Evolutionary conservation across 2,797 vertebrate genomes (phyloP).

Genomic region (Chelonia mydas): DNA sequence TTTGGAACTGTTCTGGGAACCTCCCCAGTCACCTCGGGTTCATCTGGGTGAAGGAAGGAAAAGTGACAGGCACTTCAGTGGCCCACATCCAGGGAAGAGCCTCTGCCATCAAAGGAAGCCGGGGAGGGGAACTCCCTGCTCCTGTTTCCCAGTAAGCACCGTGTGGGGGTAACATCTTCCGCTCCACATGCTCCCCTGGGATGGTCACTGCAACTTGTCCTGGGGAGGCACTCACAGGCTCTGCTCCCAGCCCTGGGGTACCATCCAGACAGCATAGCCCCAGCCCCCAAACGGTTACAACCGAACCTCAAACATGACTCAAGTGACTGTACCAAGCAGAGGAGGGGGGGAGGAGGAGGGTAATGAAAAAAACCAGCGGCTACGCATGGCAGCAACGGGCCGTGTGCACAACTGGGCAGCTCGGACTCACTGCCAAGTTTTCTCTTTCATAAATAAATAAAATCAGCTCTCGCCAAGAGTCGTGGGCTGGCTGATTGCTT

Average conservation of each 20-base stretch:
- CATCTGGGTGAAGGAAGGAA: conserved; percentile 80
- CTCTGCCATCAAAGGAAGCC: neutral
- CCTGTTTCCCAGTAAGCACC: neutral
- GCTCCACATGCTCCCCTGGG: no score
- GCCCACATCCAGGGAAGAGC: neutral
- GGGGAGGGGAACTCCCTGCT: neutral
- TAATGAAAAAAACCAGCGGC: neutral
- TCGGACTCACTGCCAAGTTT: neutral
- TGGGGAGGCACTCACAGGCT: neutral
- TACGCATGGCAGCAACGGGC: neutral
- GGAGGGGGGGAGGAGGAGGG: neutral
- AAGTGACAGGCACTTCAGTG: neutral
- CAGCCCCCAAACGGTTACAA: neutral
- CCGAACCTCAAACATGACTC: neutral
- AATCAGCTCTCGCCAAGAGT: neutral
- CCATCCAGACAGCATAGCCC: no score
- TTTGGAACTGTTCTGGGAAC: conserved; percentile 72
- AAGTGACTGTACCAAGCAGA: neutral
- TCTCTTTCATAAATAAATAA: neutral
- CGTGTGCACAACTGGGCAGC: neutral
- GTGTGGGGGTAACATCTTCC: neutral
- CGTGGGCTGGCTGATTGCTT: neutral
- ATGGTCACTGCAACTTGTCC: neutral
- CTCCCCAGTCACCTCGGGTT: conserved; percentile 86
- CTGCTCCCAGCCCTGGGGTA: no score